Percentiles rank a stretch among this genome's conserved stretches.
Conservation (phyloP, 2,888 invertebrate species). For the Vannuccia rotundouncinata region DNA sequence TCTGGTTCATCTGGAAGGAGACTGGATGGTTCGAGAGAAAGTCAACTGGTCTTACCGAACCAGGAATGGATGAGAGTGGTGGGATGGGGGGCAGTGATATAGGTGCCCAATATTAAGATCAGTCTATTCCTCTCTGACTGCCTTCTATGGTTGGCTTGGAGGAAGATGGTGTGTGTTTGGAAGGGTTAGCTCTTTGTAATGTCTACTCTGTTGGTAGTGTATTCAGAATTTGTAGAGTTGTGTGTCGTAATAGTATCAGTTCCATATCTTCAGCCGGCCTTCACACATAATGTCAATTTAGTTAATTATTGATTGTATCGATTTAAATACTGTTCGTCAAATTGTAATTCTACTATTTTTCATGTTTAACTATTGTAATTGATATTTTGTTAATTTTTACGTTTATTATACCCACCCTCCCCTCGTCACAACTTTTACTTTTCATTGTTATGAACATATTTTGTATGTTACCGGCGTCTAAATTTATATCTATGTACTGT, state of each 20-base stretch:
- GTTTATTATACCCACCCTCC: too few species aligned
- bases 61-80: neutral
- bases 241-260: neutral
- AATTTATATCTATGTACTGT: too few species aligned
- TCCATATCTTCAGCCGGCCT: neutral
- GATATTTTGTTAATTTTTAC: neutral
- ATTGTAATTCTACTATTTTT: neutral
- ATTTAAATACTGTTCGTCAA: neutral
- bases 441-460: too few species aligned
- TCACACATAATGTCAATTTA: neutral
- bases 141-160: too few species aligned
- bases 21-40: slow-evolving; percentile 3
- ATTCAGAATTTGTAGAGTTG: neutral
- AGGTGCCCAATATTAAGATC: too few species aligned
- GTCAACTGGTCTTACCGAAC: neutral
- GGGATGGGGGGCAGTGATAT: too few species aligned
- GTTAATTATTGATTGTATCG: neutral
- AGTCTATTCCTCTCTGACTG: too few species aligned
- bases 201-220: too few species aligned
- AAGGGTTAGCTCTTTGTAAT: neutral
- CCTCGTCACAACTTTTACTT: too few species aligned
- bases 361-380: neutral
- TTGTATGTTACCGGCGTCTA: neutral
- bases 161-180: neutral
- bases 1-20: slow-evolving; percentile 25